Evolutionary conservation across 2,797 vertebrate genomes (phyloP), one percentile per base, ranked within the genome.

Genomic region (Lacerta viridis): DNA sequence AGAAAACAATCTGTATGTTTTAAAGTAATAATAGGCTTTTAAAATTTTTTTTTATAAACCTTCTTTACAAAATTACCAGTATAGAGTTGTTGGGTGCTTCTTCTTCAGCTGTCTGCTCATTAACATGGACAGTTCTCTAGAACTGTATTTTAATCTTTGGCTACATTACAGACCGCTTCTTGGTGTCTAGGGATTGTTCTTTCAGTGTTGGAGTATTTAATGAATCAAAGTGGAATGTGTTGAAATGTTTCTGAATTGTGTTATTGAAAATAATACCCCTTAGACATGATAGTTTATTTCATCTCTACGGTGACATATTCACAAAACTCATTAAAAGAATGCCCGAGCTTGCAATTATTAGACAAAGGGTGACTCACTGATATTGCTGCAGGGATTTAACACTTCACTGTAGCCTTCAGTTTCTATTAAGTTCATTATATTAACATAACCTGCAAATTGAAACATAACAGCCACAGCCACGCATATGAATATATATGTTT

Each of bases 211-310:
- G 85, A 83, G 64, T 85, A 85, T 81, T 90, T 90, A 90, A 81
- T 77, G 71, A 82, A 68, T 90, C 86, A 87, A 84, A 90, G 84
- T 69, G 46, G 64, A 90, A 85, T 88, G 78, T 85, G 82, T 81
- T 88, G 86, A 90, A 90, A 81, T 88, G 87, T 90, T 90, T 88
- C 89, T 59, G 79, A 77, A 85, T 90, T 85, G 83, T 88, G 86
- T 88, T 85, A 78, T 90, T 92, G 86, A 87, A 94, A 93, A 36
- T 71, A 88, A 88, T 86, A 74, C 84, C 66, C 80, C 76, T 29
- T 83, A 90, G 91, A 85, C 76, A 36, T 69, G 85, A 55, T 92
- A 90, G 87, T 88, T 95, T 88, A 88, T 94, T 92, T 90, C 91
- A 87, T 94, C 86, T 90, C 81, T 89, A 84, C 91, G 91, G 86